phyloP scores from a whole-genome alignment of 2,888 invertebrate genomes.

The Erebia aethiops region DNA sequence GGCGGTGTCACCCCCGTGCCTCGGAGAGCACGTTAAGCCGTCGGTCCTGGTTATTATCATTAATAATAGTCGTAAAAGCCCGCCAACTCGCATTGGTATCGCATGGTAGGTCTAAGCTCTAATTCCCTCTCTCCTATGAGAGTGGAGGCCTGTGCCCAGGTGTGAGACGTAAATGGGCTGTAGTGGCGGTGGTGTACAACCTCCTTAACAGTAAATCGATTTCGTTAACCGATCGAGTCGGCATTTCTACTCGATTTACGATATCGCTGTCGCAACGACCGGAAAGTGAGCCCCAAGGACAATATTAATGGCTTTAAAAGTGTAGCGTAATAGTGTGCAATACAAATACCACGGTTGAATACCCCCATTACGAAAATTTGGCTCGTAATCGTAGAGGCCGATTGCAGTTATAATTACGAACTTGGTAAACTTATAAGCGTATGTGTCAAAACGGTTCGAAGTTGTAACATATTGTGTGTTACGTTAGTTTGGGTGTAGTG shows the following conservation, averaged over 20 bases:
- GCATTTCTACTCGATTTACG: conserved; percentile 42
- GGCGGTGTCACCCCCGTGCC: too few species aligned
- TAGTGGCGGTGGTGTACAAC: conserved; percentile 14
- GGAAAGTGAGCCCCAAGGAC: conserved; percentile 49
- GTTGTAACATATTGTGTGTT: conserved; percentile 14
- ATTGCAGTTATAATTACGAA: conserved; percentile 30
- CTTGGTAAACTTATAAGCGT: conserved; percentile 27
- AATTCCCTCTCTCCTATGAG: too few species aligned
- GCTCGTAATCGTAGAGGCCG: conserved; percentile 38
- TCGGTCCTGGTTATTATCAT: too few species aligned
- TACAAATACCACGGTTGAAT: conserved; percentile 43
- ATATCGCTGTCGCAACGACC: conserved; percentile 45
- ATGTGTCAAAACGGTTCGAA: conserved; percentile 26
- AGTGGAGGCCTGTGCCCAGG: too few species aligned
- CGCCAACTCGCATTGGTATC: too few species aligned
- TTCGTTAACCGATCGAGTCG: conserved; percentile 32
- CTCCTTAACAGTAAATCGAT: conserved; percentile 31
- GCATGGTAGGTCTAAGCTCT: too few species aligned
- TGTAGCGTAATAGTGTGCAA: conserved; percentile 43
- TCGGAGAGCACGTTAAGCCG: too few species aligned
- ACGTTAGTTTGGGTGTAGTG: not conserved
- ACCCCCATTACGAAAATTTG: conserved; percentile 41
- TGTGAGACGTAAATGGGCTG: too few species aligned
- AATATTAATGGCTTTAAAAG: conserved; percentile 46
- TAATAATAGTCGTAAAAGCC: too few species aligned